Base-by-base conservation (phyloP, 64 coral and sea anemone species). In the Pachyseris speciosa region DNA sequence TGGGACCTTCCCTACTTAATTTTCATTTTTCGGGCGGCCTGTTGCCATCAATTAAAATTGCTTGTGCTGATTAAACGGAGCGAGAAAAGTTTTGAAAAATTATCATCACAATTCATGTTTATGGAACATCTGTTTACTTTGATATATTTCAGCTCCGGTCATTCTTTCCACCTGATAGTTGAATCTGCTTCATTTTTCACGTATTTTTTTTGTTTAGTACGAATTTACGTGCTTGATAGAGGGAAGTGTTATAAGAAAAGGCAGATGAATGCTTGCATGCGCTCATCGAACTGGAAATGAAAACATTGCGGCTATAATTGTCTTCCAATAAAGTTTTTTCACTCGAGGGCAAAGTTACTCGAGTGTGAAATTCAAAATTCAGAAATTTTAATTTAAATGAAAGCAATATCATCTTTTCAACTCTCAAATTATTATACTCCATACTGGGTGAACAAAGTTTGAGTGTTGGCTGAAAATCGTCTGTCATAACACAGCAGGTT, bases 81-180 rank as follows among this genome's bases (percentile, higher is more conserved):
- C 31, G 27, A 27, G 48, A 57, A 53, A 79, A 79, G 31, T 33
- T 57, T 2, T 34, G 36, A 5, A 16, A 58, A 38, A 81, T 81
- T 60, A 41, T 15, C 53, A 61, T 81, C 48, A 79, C 77, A 81
- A 79, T 79, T 10, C 17, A n/a, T 79, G 48, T 81, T 36, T 40
- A 17, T 28, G 20, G 34, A 16, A n/a, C 5, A 58, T 37, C 5
- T 37, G 45, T 50, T 58, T 53, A 17, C 11, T 55, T 45, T 45
- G 4, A 55, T 13, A 55, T 20, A 8, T 55, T 3, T 55, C 2
- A 16, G 11, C 12, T 55, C 2, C 11, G 51, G 51, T 3, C 43
- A 16, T 55, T 19, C 3, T 71, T 40, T 41, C 19, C 11, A 1
- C 69, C n/a, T n/a, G n/a, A n/a, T n/a, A n/a, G n/a, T n/a, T n/a